A percentile compares a stretch with the other conserved stretches of the same genome.
These are phyloP conservation scores for Xenopus petersii DNA, from an alignment of 2,797 vertebrate genomes.

Conservation along the genomic window DNA sequence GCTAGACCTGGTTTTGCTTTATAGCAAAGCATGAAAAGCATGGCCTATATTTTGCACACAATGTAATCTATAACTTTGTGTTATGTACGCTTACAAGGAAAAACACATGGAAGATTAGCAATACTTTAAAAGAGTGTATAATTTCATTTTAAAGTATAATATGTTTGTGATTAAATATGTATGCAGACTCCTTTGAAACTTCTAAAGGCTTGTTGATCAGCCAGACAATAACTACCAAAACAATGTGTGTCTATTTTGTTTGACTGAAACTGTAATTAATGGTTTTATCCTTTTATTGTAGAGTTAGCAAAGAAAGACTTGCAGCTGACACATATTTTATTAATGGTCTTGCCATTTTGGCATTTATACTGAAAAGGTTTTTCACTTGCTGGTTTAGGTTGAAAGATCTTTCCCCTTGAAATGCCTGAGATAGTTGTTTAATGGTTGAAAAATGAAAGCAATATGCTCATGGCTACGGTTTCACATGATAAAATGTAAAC, in stretches of 20 bases:
- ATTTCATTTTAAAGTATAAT: background rate
- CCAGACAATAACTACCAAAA: slow-evolving; percentile 78
- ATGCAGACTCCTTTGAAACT: slow-evolving; percentile 63
- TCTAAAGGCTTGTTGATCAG: slow-evolving; percentile 72
- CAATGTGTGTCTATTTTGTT: slow-evolving; percentile 78
- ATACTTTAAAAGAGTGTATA: background rate
- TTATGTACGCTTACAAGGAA: background rate
- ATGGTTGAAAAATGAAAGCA: slow-evolving; percentile 84
- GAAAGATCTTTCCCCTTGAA: slow-evolving; percentile 76
- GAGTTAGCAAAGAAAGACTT: slow-evolving; percentile 72
- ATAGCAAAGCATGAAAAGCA: background rate
- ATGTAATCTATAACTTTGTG: background rate
- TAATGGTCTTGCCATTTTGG: slow-evolving; percentile 89
- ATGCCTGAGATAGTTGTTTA: slow-evolving; percentile 73
- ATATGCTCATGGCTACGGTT: slow-evolving; percentile 74
- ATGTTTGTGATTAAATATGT: slow-evolving; percentile 56
- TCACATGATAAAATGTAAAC: slow-evolving; percentile 80
- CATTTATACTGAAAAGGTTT: slow-evolving; percentile 81
- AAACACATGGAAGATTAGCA: background rate
- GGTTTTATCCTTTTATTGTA: slow-evolving; percentile 80
- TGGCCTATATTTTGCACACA: background rate
- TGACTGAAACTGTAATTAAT: slow-evolving; percentile 97
- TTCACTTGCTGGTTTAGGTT: slow-evolving; percentile 76
- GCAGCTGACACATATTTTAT: slow-evolving; percentile 90
- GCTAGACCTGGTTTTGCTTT: no score